Conservation (phyloP, 2,888 invertebrate genomes). For the Folsomia candida region DNA sequence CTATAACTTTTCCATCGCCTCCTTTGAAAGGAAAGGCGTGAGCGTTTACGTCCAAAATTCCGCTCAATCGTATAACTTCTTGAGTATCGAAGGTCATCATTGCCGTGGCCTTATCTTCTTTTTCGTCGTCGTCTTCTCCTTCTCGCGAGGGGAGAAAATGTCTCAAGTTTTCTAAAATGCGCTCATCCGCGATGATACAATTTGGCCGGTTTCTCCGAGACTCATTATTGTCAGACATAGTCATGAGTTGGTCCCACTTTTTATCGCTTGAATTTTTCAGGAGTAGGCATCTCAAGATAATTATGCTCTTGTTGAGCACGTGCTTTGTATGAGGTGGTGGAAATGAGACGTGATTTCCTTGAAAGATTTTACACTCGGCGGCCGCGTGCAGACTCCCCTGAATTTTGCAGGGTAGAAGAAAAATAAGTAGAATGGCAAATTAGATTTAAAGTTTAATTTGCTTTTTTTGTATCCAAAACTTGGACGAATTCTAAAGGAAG, state of each 20-base stretch:
- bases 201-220: constrained; percentile 30
- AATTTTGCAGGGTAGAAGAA: neutral
- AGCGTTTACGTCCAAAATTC: constrained; percentile 44
- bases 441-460: too few species aligned
- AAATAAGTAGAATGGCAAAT: too few species aligned
- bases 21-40: constrained; percentile 41
- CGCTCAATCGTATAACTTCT: constrained; percentile 37
- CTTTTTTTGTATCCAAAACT: too few species aligned
- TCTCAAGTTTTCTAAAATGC: constrained; percentile 38
- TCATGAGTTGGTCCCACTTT: constrained; percentile 36
- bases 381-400: constrained; percentile 34
- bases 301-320: constrained; percentile 33
- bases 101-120: too few species aligned
- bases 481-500: too few species aligned
- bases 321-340: constrained; percentile 36
- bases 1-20: constrained; percentile 19
- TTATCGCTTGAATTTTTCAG: constrained; percentile 23
- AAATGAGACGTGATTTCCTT: constrained; percentile 28
- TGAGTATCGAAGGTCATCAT: constrained; percentile 14
- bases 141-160: constrained; percentile 13
- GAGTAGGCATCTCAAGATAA: constrained; percentile 38
- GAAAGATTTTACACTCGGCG: constrained; percentile 38
- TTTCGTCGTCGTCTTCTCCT: neutral
- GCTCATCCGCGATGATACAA: constrained; percentile 36
- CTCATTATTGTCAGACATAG: constrained; percentile 36